Percentiles rank a stretch among this genome's conserved stretches.
These are phyloP conservation scores for Eupelmus urozonus DNA, from an alignment of 2,888 invertebrate species.

Conservation along the genomic window DNA sequence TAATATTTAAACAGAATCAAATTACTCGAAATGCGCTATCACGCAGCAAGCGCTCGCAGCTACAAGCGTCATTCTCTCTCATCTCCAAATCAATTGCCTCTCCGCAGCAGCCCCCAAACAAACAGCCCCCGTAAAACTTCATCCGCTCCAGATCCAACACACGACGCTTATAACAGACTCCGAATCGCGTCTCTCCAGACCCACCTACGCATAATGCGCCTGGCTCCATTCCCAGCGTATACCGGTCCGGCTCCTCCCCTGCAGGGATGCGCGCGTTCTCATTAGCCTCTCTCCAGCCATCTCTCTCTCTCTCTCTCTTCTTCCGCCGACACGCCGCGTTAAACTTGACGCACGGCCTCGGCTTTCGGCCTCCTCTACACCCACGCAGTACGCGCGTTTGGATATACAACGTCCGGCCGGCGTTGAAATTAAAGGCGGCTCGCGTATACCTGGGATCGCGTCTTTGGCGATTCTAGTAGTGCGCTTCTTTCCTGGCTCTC, in stretches of 20 bases:
- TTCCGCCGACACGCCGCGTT: conserved; percentile 59
- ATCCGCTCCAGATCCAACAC: too few species aligned
- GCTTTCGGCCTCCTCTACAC: too few species aligned
- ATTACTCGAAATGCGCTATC: too few species aligned
- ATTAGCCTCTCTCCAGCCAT: conserved; percentile 57
- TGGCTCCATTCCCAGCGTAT: neutral
- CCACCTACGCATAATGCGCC: neutral
- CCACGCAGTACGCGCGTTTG: too few species aligned
- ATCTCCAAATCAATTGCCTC: neutral
- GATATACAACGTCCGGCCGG: too few species aligned
- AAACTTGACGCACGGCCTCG: conserved; percentile 53
- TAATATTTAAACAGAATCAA: too few species aligned
- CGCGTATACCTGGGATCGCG: too few species aligned
- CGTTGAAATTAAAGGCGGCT: conserved; percentile 40
- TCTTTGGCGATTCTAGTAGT: too few species aligned
- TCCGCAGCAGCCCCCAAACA: too few species aligned
- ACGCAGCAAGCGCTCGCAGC: neutral
- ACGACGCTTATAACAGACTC: too few species aligned
- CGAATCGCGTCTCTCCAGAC: neutral
- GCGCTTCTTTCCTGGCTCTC: too few species aligned
- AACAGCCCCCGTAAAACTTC: too few species aligned
- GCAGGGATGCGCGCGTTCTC: conserved; percentile 54
- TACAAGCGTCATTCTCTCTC: neutral
- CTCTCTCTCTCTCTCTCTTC: conserved; percentile 2
- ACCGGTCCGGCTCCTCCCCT: neutral